phyloP scores from a whole-genome alignment of 2,113 vertebrate genomes.

The Panthera leo region DNA sequence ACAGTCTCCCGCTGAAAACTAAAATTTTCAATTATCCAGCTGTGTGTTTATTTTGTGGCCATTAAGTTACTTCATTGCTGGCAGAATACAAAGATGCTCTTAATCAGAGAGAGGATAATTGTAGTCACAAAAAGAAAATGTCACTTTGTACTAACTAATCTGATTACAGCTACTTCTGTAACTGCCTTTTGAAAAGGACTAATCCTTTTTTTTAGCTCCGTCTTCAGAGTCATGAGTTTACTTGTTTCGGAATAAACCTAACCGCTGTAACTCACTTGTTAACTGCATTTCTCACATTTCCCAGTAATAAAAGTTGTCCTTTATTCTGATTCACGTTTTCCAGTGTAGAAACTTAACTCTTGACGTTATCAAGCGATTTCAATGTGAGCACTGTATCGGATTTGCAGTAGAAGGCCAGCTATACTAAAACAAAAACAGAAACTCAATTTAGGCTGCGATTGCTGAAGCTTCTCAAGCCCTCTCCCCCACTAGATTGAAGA shows the following conservation, averaged over 20 bases:
- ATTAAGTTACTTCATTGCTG: not conserved
- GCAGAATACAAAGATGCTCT: conserved; percentile 13
- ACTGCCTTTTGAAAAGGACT: not conserved
- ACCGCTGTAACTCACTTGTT: not conserved
- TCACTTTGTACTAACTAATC: conserved; percentile 24
- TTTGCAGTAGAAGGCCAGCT: not conserved
- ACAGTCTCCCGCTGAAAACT: not conserved
- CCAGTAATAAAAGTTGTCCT: not conserved
- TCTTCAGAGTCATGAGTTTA: conserved; percentile 45
- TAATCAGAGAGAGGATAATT: not conserved
- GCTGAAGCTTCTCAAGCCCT: not conserved
- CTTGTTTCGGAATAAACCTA: conserved; percentile 15
- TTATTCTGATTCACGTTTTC: conserved; percentile 17
- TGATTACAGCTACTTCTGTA: conserved; percentile 49
- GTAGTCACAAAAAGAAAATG: conserved; percentile 23
- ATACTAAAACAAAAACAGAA: not conserved
- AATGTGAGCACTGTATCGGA: not conserved
- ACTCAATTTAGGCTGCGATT: not conserved
- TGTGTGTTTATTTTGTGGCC: not conserved
- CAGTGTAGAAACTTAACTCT: not conserved
- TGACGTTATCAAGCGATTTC: not conserved
- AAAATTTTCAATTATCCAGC: conserved; percentile 27
- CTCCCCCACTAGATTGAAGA: not conserved
- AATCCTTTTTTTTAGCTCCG: conserved; percentile 33
- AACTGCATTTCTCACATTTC: conserved; percentile 30